Base-by-base conservation (phyloP, 2,888 invertebrate species). In the Halocaridina rubra region DNA sequence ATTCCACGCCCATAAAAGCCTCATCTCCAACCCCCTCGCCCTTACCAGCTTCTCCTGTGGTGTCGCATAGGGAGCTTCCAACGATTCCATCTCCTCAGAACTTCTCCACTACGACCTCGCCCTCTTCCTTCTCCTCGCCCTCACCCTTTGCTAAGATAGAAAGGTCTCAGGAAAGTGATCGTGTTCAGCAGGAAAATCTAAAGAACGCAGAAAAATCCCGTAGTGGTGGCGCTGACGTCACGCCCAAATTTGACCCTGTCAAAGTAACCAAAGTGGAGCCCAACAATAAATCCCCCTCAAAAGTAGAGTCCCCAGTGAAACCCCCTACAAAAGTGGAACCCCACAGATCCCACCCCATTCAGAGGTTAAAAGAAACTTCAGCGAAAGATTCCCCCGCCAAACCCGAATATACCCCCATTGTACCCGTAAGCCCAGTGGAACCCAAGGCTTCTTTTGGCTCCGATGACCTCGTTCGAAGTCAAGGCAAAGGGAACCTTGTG, bases 191-290 rank as follows among this genome's bases (percentile, higher is more conserved):
- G 72, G 86, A 88, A 72, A 88, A 88, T 79, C 80, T 80, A 5
- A 88, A 88, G 84, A 88, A 88, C 80, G 77, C 69, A 59, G 85
- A 85, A 76, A 86, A 86, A 30, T 85, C 85, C n/a, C 82, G 80
- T 30, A 16, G 53, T n/a, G 53, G 8, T n/a, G 53, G 53, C 2
- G n/a, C 53, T 53, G 53, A 53, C 2, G 53, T 53, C 46, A 57
- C 80, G 22, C 8, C 80, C 39, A 74, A 72, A 32, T 57, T 61
- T 32, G 80, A 80, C n/a, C 22, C 72, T 22, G 69, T 59, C 3
- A 71, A 57, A 69, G 33, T 69, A 69, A 69, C 76, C 81, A 82
- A 82, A 77, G 82, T 82, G 39, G 78, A 82, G 27, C n/a, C 59
- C 27, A 33, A 32, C 46, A n/a, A n/a, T n/a, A 67, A 59, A 69